phyloP scores from a whole-genome alignment of 2,113 vertebrate genomes.

The Heloderma charlesbogerti region DNA sequence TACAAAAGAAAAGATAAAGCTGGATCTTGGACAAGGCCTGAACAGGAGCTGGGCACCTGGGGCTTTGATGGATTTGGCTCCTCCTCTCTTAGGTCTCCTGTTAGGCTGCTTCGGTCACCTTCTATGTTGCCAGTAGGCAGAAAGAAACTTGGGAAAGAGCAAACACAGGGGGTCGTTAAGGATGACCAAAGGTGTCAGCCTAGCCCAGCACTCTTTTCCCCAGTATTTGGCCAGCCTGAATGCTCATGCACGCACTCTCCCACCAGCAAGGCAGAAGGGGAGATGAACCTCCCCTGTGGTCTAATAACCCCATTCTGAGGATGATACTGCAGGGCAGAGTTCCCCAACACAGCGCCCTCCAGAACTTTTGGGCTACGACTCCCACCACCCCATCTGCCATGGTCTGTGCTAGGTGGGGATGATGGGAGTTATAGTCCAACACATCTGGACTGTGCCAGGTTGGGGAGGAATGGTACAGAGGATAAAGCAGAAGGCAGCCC shows the following conservation, averaged over 20 bases:
- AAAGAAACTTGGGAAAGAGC: not conserved
- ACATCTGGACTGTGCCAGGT: not conserved
- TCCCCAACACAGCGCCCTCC: not conserved
- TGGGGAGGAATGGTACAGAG: not conserved
- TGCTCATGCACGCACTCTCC: not conserved
- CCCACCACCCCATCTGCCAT: not conserved
- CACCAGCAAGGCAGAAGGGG: not conserved
- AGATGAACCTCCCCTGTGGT: not conserved
- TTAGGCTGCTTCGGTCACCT: not conserved
- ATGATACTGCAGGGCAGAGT: not conserved
- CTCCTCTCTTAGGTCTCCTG: too few relatives aligned
- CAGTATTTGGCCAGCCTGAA: not conserved
- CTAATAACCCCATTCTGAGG: not conserved
- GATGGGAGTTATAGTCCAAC: not conserved
- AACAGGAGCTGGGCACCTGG: not conserved
- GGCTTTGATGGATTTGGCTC: not conserved
- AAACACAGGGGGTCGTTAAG: not conserved
- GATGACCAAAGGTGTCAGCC: not conserved
- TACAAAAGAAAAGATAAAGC: not conserved
- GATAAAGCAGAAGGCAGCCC: not conserved
- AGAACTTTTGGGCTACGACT: not conserved
- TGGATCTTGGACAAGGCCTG: not conserved
- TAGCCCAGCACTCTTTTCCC: not conserved
- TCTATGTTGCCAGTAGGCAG: not conserved
- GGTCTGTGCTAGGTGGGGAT: not conserved